Conservation (phyloP, 2,888 invertebrate species). For the Abscondita cerata region DNA sequence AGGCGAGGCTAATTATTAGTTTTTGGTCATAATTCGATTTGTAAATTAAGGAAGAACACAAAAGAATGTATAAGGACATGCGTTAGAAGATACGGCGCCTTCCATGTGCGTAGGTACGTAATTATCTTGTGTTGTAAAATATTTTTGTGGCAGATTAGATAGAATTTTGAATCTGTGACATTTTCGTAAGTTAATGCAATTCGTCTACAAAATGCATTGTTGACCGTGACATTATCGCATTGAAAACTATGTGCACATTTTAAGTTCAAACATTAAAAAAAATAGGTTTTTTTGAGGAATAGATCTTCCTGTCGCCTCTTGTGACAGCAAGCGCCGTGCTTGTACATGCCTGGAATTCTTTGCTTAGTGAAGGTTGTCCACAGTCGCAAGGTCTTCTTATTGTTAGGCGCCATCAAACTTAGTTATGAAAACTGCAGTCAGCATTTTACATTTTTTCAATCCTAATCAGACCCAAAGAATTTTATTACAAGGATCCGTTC, state of each 20-base stretch:
- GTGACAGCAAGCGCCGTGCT: conserved; percentile 39
- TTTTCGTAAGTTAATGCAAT: background rate
- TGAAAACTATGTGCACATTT: background rate
- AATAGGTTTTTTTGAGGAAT: conserved; percentile 6
- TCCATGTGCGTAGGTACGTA: conserved; percentile 1
- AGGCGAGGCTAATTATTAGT: conserved; percentile 11
- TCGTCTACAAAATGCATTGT: background rate
- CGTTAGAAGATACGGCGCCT: conserved; percentile 17
- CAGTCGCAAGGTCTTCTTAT: conserved; percentile 44
- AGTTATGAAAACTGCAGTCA: conserved; percentile 35
- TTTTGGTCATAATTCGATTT: background rate
- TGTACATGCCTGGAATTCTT: conserved; percentile 44
- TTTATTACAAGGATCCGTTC: no score
- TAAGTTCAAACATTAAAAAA: background rate
- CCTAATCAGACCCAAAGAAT: no score
- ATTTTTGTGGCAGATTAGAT: no score
- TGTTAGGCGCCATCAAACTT: conserved; percentile 43
- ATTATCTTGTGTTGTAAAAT: no score
- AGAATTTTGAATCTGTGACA: no score
- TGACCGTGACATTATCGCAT: background rate
- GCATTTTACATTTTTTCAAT: no score
- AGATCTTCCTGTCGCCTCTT: conserved; percentile 35
- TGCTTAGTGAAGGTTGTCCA: conserved; percentile 41
- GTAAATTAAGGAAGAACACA: conserved; percentile 12
- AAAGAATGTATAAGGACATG: conserved; percentile 17